Base-by-base conservation (phyloP, 2,888 invertebrate genomes). In the Drosophila prolongata region DNA sequence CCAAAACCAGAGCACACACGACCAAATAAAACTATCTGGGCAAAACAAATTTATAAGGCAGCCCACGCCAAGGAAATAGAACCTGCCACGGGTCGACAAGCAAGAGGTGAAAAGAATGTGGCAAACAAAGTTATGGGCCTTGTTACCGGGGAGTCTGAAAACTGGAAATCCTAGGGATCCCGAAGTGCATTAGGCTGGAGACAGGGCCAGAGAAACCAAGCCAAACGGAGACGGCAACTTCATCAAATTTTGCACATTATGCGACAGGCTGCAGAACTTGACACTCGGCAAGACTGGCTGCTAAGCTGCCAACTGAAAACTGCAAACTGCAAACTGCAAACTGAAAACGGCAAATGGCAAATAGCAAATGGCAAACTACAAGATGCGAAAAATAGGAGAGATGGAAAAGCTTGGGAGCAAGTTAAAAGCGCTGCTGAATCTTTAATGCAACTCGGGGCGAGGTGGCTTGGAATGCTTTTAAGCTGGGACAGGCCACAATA, bases 171-270 rank as follows among this genome's bases (percentile, higher is more conserved):
- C 87, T 78, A 58, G 59, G 24, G 65, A 40, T 67, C 55, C 55
- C 55, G 14, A 35, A 62, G 70, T 54, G 71, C 72, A 72, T 71
- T 72, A 72, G 64, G 66, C 71, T 13, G 35, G 46, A 57, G 46
- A 47, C 27, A 38, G 24, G 13, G 49, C n/a, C 16, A 34, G 13
- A 13, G 11, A 47, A 16, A 43, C 1, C 16, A 4, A 16, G 14
- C 1, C 14, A 14, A 46, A 46, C 30, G 34, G 47, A 47, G 34
- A 37, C 37, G 43, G 75, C 67, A 87, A 89, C 89, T 89, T 84
- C 89, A 86, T 86, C 86, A 90, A 89, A 89, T 89, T 90, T 89
- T 77, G 74, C 79, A 90, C 78, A 82, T 89, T 89, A 90, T 90
- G 90, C 89, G 89, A 90, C 90, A 90, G 76, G 77, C 70, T 59